phyloP scores from a whole-genome alignment of 2,888 invertebrate genomes.

The Adela reaumurella region DNA sequence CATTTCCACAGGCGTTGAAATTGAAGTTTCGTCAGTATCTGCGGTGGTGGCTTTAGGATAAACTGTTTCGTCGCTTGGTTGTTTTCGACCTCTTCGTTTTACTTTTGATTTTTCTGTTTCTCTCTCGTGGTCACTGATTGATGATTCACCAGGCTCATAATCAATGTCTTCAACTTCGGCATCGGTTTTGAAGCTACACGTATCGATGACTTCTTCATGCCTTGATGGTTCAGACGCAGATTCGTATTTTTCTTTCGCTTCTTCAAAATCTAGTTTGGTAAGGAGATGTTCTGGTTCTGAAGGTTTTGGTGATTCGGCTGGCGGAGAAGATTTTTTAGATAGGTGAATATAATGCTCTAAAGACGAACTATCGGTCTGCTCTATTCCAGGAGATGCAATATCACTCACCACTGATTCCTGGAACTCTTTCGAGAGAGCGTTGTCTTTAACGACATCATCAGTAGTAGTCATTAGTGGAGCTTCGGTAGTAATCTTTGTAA shows the following conservation, averaged over 20 bases:
- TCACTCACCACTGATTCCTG: slow-evolving; percentile 14
- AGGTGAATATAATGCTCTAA: slow-evolving; percentile 41
- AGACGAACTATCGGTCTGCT: slow-evolving; percentile 41
- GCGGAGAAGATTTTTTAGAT: slow-evolving; percentile 39
- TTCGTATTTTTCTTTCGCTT: too few species aligned
- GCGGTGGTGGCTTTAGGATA: slow-evolving; percentile 38
- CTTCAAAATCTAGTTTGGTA: too few species aligned
- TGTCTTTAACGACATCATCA: slow-evolving; percentile 1
- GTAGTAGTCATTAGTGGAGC: neutral
- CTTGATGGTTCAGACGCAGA: slow-evolving; percentile 20
- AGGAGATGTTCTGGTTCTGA: slow-evolving; percentile 21
- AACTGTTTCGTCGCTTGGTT: slow-evolving; percentile 34
- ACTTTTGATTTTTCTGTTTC: slow-evolving; percentile 35
- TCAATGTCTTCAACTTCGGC: slow-evolving; percentile 56
- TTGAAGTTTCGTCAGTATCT: slow-evolving; percentile 33
- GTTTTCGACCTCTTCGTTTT: slow-evolving; percentile 46
- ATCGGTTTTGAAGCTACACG: slow-evolving; percentile 28
- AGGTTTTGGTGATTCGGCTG: slow-evolving; percentile 42
- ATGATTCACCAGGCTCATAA: slow-evolving; percentile 70
- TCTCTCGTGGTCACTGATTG: slow-evolving; percentile 28
- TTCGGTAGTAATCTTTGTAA: slow-evolving; percentile 24
- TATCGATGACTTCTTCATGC: slow-evolving; percentile 15
- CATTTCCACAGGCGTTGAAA: slow-evolving; percentile 26
- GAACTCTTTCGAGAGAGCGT: slow-evolving; percentile 6
- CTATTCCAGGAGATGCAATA: slow-evolving; percentile 27